Evolutionary conservation across 2,797 vertebrate species (phyloP).

Genomic region (Hoplostethus atlanticus): DNA sequence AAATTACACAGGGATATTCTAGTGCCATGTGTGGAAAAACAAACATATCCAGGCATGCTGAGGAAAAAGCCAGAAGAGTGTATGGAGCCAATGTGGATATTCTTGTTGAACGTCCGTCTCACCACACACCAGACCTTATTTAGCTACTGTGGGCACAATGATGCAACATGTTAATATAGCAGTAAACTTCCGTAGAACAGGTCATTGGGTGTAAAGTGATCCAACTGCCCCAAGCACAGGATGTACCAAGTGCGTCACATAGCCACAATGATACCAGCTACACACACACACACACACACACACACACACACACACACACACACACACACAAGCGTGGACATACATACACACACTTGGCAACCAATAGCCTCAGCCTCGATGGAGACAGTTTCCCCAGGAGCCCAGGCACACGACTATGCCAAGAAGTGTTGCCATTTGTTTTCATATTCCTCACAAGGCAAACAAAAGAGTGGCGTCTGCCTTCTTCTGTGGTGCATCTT

Average conservation of each 20-base stretch:
- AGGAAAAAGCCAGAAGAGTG: not conserved
- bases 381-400: constrained; percentile 30
- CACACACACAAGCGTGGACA: not conserved
- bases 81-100: not conserved
- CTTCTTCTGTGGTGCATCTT: constrained; percentile 47
- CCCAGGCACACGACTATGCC: constrained; percentile 7
- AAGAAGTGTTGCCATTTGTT: constrained; percentile 39
- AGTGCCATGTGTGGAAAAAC: constrained; percentile 11
- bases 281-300: constrained; percentile 29
- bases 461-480: constrained; percentile 31
- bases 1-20: not conserved
- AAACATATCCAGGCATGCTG: not conserved
- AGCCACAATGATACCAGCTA: constrained; percentile 27
- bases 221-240: constrained; percentile 35
- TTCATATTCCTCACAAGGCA: constrained; percentile 33
- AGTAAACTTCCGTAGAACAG: constrained; percentile 21
- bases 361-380: not conserved
- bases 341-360: constrained; percentile 17
- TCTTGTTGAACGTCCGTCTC: constrained; percentile 12
- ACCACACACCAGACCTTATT: constrained; percentile 15
- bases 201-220: constrained; percentile 45
- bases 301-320: constrained; percentile 30
- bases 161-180: not conserved
- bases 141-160: constrained; percentile 7
- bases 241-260: constrained; percentile 49